A percentile compares a stretch with the other conserved stretches of the same genome.
Evolutionary conservation across 2,113 vertebrate species (phyloP).

Genomic region (Dasyornis broadbenti): DNA sequence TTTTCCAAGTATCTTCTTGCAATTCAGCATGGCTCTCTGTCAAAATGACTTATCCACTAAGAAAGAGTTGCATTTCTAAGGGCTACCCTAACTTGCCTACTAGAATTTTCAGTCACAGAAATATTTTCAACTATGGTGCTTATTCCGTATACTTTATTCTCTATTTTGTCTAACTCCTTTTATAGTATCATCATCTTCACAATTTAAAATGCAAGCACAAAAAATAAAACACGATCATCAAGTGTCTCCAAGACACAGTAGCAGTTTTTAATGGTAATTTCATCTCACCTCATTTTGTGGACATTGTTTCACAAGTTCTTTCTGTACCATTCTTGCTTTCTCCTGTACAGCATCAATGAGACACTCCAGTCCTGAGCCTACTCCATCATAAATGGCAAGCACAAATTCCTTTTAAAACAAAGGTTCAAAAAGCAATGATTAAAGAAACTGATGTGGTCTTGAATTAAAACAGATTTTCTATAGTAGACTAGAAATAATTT

Average conservation of each 20-base stretch:
- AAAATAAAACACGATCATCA: background rate
- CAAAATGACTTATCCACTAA: background rate
- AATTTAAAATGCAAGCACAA: background rate
- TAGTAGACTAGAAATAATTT: background rate
- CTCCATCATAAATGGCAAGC: slow-evolving; percentile 72
- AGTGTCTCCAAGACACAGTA: accelerated
- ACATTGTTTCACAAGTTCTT: slow-evolving; percentile 64
- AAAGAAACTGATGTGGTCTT: background rate
- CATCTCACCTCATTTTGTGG: slow-evolving; percentile 75
- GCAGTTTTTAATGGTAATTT: background rate
- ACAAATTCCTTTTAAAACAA: slow-evolving; percentile 65
- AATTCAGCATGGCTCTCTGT: background rate
- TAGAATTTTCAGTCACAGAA: background rate
- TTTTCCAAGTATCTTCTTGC: background rate
- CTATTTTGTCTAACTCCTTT: background rate
- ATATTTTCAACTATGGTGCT: background rate
- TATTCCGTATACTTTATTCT: background rate
- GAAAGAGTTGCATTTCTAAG: background rate
- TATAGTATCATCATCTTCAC: background rate
- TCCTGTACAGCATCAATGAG: slow-evolving; percentile 73
- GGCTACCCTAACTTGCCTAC: background rate
- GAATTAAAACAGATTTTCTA: background rate
- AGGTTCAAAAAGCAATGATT: background rate
- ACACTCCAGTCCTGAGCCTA: slow-evolving; percentile 70
- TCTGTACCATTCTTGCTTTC: slow-evolving; percentile 67